Evolutionary conservation across 2,797 vertebrate genomes (phyloP).

Genomic region (Notoglanidium macrostoma): DNA sequence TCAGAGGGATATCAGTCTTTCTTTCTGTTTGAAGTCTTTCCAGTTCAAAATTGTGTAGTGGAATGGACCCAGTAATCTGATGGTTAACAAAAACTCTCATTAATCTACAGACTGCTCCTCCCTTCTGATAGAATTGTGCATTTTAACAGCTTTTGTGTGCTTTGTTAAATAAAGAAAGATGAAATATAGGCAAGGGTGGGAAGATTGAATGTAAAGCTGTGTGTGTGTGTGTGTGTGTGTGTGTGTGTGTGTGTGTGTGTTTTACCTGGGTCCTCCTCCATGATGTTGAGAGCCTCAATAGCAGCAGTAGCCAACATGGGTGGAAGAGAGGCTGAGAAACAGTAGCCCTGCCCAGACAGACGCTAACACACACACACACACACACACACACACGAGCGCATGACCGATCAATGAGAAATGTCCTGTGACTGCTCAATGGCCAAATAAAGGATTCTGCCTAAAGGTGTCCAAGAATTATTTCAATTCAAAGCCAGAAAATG

Average conservation of each 20-base stretch:
- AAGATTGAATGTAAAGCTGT: neutral
- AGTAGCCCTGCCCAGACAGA: conserved; percentile 95
- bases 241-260: neutral
- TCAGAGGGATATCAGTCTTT: conserved; percentile 31
- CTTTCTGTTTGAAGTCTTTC: conserved; percentile 44
- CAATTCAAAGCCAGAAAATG: neutral
- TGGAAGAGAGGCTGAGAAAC: conserved; percentile 94
- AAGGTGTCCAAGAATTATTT: neutral
- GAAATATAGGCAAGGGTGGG: neutral
- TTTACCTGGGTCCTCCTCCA: conserved; percentile 95
- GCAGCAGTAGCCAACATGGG: conserved; percentile 92
- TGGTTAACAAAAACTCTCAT: conserved; percentile 26
- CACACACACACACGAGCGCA: neutral
- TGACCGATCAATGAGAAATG: neutral
- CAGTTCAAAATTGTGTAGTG: conserved; percentile 35
- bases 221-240: neutral
- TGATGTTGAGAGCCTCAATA: conserved; percentile 93
- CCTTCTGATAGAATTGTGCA: neutral
- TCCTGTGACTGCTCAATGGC: neutral
- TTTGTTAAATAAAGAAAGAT: conserved; percentile 56
- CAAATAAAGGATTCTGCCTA: neutral
- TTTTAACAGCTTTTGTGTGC: conserved; percentile 56
- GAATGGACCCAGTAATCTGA: conserved; percentile 29
- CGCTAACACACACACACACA: conserved; percentile 69
- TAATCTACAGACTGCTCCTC: conserved; percentile 27